Evolutionary conservation across 2,888 invertebrate species (phyloP), one percentile per base, ranked within the genome.

Genomic region (Rhagophthalmus giganteus): DNA sequence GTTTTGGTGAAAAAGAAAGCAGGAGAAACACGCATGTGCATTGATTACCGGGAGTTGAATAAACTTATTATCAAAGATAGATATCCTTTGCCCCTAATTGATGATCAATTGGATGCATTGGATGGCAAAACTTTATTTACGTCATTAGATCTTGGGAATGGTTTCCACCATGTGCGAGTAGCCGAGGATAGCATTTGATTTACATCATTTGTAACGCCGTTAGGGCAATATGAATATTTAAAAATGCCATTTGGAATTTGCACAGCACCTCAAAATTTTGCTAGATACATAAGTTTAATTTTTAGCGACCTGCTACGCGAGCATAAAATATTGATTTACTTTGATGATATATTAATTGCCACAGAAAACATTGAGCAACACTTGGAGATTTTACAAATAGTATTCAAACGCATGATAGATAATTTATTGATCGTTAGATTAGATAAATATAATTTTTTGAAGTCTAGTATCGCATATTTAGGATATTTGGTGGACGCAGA

Each of bases 401-500:
- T 32, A 1, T 15, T 31, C 5, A 25, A 6, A 10, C 26, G n/a
- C 6, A 15, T 27, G 37, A 8, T 9, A 7, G 1, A 26, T 10
- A 38, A 38, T 14, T 5, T 13, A 10, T 12, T 37, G 11, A 6
- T 26, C 1, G 8, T 37, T 8, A 10, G 37, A 7, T 25, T 11
- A 11, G 25, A 37, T 25, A 44, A 67, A 42, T 67, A 66, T 53
- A 12, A 35, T 1, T 70, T 70, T 31, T 58, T 69, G 12, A 10
- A 52, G 15, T 46, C 50, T 1, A 41, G 33, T 10, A 55, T 70
- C 4, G 60, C 66, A 4, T 71, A 66, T 45, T 53, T 70, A 5
- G 70, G 69, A 0, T 62, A 63, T 13, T 62, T 67, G 42, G 60
- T 71, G 13, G 58, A 57, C 5, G 41, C 16, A 6, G 20, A 52